These are phyloP conservation scores for Fregetta grallaria DNA, from an alignment of 2,113 vertebrate genomes.

Conservation along the genomic window DNA sequence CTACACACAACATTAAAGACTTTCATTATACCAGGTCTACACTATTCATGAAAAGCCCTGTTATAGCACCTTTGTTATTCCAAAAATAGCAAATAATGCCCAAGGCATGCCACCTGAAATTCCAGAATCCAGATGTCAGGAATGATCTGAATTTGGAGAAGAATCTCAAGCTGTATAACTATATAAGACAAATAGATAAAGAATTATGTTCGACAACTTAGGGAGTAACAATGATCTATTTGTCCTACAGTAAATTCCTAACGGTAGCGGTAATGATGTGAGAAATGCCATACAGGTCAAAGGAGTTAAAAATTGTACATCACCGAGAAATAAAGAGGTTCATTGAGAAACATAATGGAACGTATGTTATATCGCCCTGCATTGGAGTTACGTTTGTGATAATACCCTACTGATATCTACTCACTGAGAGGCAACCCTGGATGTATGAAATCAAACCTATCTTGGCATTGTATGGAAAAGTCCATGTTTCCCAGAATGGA, in stretches of 20 bases:
- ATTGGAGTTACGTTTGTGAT: background rate
- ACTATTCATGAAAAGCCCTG: background rate
- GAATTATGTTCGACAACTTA: background rate
- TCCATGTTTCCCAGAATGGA: background rate
- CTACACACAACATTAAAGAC: background rate
- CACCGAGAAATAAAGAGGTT: background rate
- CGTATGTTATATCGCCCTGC: accelerated
- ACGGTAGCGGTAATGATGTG: background rate
- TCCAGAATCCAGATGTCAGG: background rate
- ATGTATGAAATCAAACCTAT: background rate
- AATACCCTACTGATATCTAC: background rate
- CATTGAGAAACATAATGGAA: background rate
- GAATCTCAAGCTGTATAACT: background rate
- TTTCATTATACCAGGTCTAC: background rate
- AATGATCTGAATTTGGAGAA: background rate
- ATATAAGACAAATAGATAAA: background rate
- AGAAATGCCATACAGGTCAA: background rate
- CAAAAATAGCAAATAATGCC: background rate
- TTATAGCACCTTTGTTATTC: background rate
- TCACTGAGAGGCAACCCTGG: background rate
- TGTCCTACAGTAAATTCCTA: background rate
- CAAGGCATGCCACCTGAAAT: background rate
- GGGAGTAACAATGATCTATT: background rate
- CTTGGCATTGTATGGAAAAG: background rate
- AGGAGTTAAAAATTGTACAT: background rate